These are phyloP conservation scores for Fragum fragum DNA, from an alignment of 2,888 invertebrate species.

Conservation along the genomic window DNA sequence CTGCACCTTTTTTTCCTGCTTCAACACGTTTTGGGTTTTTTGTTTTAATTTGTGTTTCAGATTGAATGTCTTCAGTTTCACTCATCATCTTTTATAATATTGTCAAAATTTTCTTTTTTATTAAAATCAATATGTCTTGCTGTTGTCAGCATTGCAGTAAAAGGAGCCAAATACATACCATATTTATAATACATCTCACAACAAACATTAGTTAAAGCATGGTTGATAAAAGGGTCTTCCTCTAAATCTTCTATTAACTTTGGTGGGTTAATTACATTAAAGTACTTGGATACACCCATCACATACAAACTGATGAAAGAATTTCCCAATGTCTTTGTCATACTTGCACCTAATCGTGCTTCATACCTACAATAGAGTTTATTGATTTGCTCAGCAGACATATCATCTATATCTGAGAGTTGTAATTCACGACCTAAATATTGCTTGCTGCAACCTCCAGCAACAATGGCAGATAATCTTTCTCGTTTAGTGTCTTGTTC, in stretches of 20 bases:
- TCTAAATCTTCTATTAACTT: constrained; percentile 52
- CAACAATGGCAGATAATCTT: constrained; percentile 54
- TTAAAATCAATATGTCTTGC: constrained; percentile 34
- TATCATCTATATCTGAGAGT: constrained; percentile 43
- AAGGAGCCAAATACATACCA: constrained; percentile 47
- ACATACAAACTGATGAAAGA: constrained; percentile 52
- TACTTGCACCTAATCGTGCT: constrained; percentile 52
- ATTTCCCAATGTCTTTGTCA: constrained; percentile 57
- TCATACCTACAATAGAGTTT: constrained; percentile 55
- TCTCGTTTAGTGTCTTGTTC: constrained; percentile 46
- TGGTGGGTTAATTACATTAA: constrained; percentile 45
- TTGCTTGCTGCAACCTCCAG: constrained; percentile 47
- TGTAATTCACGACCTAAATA: constrained; percentile 51
- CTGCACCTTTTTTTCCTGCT: constrained; percentile 50
- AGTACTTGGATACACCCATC: constrained; percentile 53
- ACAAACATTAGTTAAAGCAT: constrained; percentile 43
- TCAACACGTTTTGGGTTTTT: constrained; percentile 44
- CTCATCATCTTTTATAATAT: constrained; percentile 37
- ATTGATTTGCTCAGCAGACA: constrained; percentile 49
- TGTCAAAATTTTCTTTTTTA: constrained; percentile 29
- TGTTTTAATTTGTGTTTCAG: constrained; percentile 4
- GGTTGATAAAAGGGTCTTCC: constrained; percentile 56
- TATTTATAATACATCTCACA: constrained; percentile 36
- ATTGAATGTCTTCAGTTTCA: constrained; percentile 21
- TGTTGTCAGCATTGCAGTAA: constrained; percentile 44